A percentile compares a stretch with the other conserved stretches of the same genome.
Conservation (phyloP, 2,113 vertebrate species). For the Brachyhypopomus gauderio region DNA sequence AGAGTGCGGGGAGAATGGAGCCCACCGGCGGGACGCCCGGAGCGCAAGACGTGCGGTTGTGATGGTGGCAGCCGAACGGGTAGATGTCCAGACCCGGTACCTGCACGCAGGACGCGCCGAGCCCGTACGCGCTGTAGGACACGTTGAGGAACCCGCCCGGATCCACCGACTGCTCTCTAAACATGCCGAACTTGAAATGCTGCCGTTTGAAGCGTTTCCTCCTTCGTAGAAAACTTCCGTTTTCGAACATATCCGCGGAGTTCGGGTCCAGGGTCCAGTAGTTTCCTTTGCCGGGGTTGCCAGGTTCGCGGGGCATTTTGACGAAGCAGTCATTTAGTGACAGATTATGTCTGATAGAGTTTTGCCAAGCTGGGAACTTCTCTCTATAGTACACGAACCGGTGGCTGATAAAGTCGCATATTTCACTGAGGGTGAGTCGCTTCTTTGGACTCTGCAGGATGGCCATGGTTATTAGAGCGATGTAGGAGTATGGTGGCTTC, state of each 20-base stretch:
- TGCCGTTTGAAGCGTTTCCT: slow-evolving; percentile 81
- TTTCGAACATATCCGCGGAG: slow-evolving; percentile 83
- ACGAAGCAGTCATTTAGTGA: slow-evolving; percentile 81
- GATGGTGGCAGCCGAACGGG: slow-evolving; percentile 65
- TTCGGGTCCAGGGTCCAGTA: slow-evolving; percentile 83
- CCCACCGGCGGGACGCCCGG: slow-evolving; percentile 69
- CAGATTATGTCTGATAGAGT: slow-evolving; percentile 80
- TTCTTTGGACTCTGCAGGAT: slow-evolving; percentile 81
- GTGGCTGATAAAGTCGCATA: slow-evolving; percentile 81
- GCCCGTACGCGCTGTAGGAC: slow-evolving; percentile 68
- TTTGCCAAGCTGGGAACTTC: slow-evolving; percentile 83
- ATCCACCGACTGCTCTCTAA: slow-evolving; percentile 73
- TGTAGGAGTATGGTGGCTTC: slow-evolving; percentile 82
- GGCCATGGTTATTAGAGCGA: slow-evolving; percentile 81
- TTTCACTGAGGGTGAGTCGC: slow-evolving; percentile 79
- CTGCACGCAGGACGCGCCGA: slow-evolving; percentile 68
- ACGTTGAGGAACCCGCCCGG: slow-evolving; percentile 64
- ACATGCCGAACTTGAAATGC: slow-evolving; percentile 70
- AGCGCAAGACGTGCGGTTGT: slow-evolving; percentile 61
- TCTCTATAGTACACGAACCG: slow-evolving; percentile 78
- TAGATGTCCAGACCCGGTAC: slow-evolving; percentile 74
- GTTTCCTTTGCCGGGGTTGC: slow-evolving; percentile 81
- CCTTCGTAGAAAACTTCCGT: slow-evolving; percentile 78
- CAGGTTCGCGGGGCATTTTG: slow-evolving; percentile 80
- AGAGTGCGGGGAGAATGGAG: slow-evolving; percentile 76